These are phyloP conservation scores for Ennomos quercinarius DNA, from an alignment of 2,888 invertebrate species.

Conservation along the genomic window DNA sequence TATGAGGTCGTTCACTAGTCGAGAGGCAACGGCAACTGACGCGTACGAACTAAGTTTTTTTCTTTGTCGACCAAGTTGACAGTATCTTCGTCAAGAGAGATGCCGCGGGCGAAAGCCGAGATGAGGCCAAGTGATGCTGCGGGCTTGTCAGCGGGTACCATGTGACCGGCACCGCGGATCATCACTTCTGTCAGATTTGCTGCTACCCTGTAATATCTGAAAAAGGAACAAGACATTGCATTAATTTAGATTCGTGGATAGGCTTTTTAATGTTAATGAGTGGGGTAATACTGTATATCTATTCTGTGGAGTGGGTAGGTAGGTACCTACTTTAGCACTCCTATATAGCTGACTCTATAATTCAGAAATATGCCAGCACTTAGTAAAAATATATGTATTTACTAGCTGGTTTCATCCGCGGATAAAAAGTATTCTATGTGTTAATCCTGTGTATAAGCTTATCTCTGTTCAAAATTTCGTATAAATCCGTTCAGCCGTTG, in stretches of 20 bases:
- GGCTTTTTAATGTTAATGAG: too few relatives aligned
- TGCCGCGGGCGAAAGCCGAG: constrained; percentile 84
- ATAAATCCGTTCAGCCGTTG: too few relatives aligned
- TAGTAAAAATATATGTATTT: too few relatives aligned
- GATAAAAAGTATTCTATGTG: too few relatives aligned
- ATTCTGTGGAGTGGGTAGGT: too few relatives aligned
- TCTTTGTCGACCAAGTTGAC: constrained; percentile 60
- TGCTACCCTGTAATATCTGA: constrained; percentile 84
- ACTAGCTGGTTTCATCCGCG: too few relatives aligned
- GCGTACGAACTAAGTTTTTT: constrained; percentile 62
- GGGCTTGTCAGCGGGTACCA: constrained; percentile 88
- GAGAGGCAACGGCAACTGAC: constrained; percentile 57
- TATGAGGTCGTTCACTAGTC: constrained; percentile 36
- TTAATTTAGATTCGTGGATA: not conserved
- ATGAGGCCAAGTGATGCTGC: constrained; percentile 86
- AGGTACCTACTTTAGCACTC: too few relatives aligned
- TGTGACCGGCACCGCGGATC: constrained; percentile 88
- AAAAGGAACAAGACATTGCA: not conserved
- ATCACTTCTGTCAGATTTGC: constrained; percentile 86
- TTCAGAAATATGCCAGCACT: too few relatives aligned
- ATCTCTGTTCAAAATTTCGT: too few relatives aligned
- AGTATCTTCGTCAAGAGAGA: constrained; percentile 67
- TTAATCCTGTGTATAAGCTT: too few relatives aligned
- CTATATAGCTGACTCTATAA: too few relatives aligned
- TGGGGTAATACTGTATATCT: too few relatives aligned